A percentile compares a stretch with the other conserved stretches of the same genome.
These are phyloP conservation scores for Dinoponera quadriceps DNA, from an alignment of 1,140 invertebrate genomes.

Conservation along the genomic window DNA sequence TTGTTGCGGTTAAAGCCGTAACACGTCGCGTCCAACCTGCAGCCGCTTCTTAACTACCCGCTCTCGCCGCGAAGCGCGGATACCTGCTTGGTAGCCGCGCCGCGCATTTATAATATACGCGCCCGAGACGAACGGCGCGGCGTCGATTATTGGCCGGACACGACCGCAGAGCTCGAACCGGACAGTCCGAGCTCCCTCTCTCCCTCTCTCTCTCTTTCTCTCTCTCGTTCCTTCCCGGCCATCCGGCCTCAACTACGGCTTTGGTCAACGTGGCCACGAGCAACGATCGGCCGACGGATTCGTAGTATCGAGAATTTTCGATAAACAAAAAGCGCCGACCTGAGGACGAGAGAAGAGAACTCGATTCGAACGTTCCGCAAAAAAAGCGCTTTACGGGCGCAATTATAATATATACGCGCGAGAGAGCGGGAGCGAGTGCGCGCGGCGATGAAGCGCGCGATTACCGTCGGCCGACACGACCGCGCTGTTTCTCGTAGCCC, in stretches of 20 bases:
- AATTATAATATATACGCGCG: conserved; percentile 32
- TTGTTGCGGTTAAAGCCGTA: conserved; percentile 84
- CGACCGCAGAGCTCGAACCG: conserved; percentile 68
- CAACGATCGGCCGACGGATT: conserved; percentile 57
- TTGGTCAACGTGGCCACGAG: too few relatives aligned
- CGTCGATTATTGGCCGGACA: conserved; percentile 73
- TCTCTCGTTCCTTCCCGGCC: too few relatives aligned
- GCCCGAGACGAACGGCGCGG: conserved; percentile 48
- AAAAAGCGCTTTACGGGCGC: conserved; percentile 1
- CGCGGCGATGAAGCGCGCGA: background rate
- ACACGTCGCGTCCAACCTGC: conserved; percentile 80
- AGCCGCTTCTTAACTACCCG: conserved; percentile 82
- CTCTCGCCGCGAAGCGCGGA: conserved; percentile 67
- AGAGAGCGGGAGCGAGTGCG: too few relatives aligned
- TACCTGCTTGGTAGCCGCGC: conserved; percentile 67
- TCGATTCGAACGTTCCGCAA: conserved; percentile 2
- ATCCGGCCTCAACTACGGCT: too few relatives aligned
- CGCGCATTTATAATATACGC: conserved; percentile 74
- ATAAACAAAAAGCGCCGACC: conserved; percentile 43
- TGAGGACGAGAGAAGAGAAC: background rate
- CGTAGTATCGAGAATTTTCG: conserved; percentile 69
- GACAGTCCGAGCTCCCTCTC: conserved; percentile 45
- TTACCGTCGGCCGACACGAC: background rate
- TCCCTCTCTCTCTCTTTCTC: background rate
- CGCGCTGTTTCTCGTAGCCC: background rate